Conservation (phyloP, 2,797 vertebrate species). For the Siniperca obscura region DNA sequence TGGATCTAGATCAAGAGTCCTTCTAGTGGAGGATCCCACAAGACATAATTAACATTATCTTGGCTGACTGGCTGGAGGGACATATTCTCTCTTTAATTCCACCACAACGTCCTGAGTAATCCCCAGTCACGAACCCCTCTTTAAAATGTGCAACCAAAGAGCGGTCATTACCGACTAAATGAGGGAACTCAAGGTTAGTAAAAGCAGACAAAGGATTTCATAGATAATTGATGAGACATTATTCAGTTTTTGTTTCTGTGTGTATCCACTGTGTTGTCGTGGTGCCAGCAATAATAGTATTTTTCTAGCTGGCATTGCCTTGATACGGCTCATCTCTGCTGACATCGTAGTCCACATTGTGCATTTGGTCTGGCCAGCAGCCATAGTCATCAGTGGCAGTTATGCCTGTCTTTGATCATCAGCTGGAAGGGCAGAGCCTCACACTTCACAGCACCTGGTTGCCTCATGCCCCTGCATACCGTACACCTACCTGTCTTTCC, state of each 20-base stretch:
- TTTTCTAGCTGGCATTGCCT: constrained; percentile 48
- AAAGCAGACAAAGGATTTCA: constrained; percentile 53
- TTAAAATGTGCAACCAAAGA: constrained; percentile 61
- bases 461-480: constrained; percentile 57
- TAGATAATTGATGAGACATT: constrained; percentile 58
- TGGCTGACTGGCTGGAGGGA: constrained; percentile 60
- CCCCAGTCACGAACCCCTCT: constrained; percentile 44
- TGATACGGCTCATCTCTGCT: constrained; percentile 59
- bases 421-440: constrained; percentile 73
- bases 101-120: constrained; percentile 63
- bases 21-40: constrained; percentile 72
- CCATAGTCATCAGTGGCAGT: constrained; percentile 74
- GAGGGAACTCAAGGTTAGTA: constrained; percentile 56
- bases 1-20: constrained; percentile 70
- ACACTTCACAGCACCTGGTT: constrained; percentile 81
- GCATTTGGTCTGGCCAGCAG: constrained; percentile 69
- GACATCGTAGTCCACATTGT: constrained; percentile 54
- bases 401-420: constrained; percentile 83
- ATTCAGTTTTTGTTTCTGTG: constrained; percentile 47
- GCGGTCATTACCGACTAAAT: constrained; percentile 54
- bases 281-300: constrained; percentile 27
- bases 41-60: constrained; percentile 84
- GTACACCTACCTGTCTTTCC: constrained; percentile 48
- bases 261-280: constrained; percentile 26
- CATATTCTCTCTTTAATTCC: constrained; percentile 60